Evolutionary conservation across 2,797 vertebrate species (phyloP).

Genomic region (Sebastes nivosus): DNA sequence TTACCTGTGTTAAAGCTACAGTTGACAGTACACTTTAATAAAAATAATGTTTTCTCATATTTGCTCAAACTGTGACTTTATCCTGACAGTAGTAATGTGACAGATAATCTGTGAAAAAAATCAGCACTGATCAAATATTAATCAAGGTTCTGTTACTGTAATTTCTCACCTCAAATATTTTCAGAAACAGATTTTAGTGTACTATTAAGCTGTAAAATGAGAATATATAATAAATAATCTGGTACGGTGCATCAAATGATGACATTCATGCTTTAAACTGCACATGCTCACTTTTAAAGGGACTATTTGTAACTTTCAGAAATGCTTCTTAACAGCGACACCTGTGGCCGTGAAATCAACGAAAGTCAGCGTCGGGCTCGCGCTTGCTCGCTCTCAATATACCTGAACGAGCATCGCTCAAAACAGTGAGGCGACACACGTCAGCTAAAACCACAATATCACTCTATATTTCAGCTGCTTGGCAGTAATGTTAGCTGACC

Average conservation of each 20-base stretch:
- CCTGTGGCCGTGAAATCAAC: too few species aligned
- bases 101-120: neutral
- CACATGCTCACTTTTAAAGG: neutral
- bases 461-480: too few species aligned
- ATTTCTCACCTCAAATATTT: neutral
- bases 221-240: neutral
- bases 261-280: neutral
- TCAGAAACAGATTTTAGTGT: neutral
- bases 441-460: too few species aligned
- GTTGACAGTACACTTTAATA: neutral
- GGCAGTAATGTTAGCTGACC: too few species aligned
- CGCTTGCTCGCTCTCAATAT: too few species aligned
- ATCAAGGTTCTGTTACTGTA: neutral
- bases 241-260: neutral
- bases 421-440: too few species aligned
- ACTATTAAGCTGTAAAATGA: neutral
- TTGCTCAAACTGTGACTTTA: neutral
- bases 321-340: too few species aligned
- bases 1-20: neutral
- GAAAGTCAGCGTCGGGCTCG: too few species aligned
- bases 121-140: neutral
- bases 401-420: too few species aligned
- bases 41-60: neutral
- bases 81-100: neutral
- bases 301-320: too few species aligned